Evolutionary conservation across 2,888 invertebrate species (phyloP).

Genomic region (Ctena decussata): DNA sequence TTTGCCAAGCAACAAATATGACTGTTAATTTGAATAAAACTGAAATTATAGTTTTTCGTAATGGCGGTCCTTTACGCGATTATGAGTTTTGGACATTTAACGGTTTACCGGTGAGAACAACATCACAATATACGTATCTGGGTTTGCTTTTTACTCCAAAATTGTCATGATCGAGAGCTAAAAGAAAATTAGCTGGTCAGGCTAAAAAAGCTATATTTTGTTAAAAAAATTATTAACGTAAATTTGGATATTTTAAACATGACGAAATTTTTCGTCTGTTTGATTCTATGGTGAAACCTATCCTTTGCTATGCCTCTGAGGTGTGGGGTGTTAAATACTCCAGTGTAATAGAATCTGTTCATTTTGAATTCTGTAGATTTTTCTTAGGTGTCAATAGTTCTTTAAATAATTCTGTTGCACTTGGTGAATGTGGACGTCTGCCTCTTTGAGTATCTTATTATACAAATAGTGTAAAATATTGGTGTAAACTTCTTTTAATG

Average conservation of each 20-base stretch:
- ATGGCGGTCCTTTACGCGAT: background rate
- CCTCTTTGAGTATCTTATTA: background rate
- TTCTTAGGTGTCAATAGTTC: slow-evolving; percentile 12
- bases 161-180: slow-evolving; percentile 1
- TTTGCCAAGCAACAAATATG: background rate
- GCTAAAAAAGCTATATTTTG: background rate
- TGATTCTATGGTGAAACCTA: slow-evolving; percentile 14
- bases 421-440: slow-evolving; percentile 19
- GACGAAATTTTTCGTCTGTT: no score
- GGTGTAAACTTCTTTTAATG: no score
- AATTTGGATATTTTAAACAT: slow-evolving; percentile 5
- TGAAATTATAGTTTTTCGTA: slow-evolving; percentile 16
- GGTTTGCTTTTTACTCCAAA: slow-evolving; percentile 9
- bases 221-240: background rate
- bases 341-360: slow-evolving; percentile 17
- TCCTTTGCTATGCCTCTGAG: background rate
- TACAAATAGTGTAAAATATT: no score
- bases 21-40: slow-evolving; percentile 23
- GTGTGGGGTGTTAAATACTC: slow-evolving; percentile 6
- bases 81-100: background rate
- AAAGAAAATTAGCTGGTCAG: background rate
- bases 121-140: slow-evolving; percentile 18
- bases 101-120: background rate
- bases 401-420: no score
- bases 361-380: slow-evolving; percentile 29